Conservation (phyloP, 1,140 invertebrate species). For the Dreissena rostriformis region DNA sequence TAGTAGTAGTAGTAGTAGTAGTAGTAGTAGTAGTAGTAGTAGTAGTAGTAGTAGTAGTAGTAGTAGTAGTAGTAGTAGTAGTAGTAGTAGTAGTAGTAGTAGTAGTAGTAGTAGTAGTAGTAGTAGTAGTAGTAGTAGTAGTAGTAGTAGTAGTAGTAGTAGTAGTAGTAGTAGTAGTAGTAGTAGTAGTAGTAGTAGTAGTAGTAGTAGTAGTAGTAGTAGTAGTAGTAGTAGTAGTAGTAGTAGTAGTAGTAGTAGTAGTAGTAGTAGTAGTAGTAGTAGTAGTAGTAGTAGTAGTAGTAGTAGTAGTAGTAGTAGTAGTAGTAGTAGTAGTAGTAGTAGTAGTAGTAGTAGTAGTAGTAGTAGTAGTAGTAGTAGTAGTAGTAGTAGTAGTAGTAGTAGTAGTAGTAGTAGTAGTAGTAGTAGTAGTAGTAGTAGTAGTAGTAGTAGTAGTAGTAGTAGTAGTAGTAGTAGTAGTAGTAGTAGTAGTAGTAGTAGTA, state of each 20-base stretch:
- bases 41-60: slow-evolving; percentile 12
- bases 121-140: slow-evolving; percentile 13
- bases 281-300: slow-evolving; percentile 3
- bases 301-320: slow-evolving; percentile 6
- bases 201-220: background rate
- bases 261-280: slow-evolving; percentile 6
- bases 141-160: background rate
- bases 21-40: background rate
- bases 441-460: background rate
- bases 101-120: slow-evolving; percentile 2
- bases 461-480: background rate
- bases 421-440: background rate
- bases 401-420: slow-evolving; percentile 15
- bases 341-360: slow-evolving; percentile 6
- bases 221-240: slow-evolving; percentile 6
- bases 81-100: background rate
- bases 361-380: slow-evolving; percentile 6
- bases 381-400: slow-evolving; percentile 10
- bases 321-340: slow-evolving; percentile 6
- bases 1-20: background rate
- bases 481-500: background rate
- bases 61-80: background rate
- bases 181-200: background rate
- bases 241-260: slow-evolving; percentile 6
- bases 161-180: background rate